A percentile compares a stretch with the other conserved stretches of the same genome.
phyloP scores from a whole-genome alignment of 2,113 vertebrate species.

The Notarius quadriscutis region DNA sequence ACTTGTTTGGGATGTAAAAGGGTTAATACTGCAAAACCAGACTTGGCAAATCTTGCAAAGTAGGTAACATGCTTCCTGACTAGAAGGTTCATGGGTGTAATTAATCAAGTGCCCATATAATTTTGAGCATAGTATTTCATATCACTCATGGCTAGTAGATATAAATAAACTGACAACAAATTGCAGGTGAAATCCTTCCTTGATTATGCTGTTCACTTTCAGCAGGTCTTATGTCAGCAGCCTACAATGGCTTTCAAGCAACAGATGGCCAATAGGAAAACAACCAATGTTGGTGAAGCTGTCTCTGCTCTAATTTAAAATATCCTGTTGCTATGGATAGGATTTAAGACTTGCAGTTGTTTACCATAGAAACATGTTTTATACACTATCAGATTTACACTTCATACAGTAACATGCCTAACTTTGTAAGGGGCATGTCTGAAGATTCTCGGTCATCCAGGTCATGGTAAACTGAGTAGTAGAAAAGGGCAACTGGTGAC shows the following conservation, averaged over 20 bases:
- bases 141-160: neutral
- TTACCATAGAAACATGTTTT: neutral
- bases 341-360: neutral
- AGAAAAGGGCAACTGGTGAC: too few relatives aligned
- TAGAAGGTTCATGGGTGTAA: neutral
- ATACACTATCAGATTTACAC: neutral
- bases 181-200: neutral
- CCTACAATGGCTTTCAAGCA: slow-evolving; percentile 62
- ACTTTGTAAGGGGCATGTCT: neutral
- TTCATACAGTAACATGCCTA: neutral
- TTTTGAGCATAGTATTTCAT: neutral
- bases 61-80: too few relatives aligned
- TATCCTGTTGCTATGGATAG: slow-evolving; percentile 49
- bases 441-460: too few relatives aligned
- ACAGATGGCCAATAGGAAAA: slow-evolving; percentile 67
- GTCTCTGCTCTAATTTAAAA: slow-evolving; percentile 53
- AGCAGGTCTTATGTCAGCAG: slow-evolving; percentile 56
- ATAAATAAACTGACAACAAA: slow-evolving; percentile 11
- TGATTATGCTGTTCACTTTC: neutral
- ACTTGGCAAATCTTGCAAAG: too few relatives aligned
- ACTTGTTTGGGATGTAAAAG: too few relatives aligned
- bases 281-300: slow-evolving; percentile 45
- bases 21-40: too few relatives aligned
- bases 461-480: too few relatives aligned
- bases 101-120: neutral